Conservation (phyloP, 2,888 invertebrate genomes). For the Trachelus tabidus region DNA sequence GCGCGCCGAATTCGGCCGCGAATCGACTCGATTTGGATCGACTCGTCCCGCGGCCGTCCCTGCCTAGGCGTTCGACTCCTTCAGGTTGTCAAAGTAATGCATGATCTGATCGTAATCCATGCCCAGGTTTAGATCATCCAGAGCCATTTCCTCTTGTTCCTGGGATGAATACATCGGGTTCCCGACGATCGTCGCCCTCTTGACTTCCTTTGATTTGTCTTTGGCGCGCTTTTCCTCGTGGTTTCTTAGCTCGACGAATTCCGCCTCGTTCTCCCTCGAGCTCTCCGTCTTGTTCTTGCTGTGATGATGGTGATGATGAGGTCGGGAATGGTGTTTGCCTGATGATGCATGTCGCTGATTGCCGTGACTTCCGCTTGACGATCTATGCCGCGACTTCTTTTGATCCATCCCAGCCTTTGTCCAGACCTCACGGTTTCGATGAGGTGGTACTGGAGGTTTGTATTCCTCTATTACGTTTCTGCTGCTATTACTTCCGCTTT, state of each 20-base stretch:
- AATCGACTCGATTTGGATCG: background rate
- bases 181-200: constrained; percentile 86
- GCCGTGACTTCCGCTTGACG: constrained; percentile 56
- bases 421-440: constrained; percentile 77
- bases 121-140: constrained; percentile 83
- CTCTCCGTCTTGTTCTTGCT: constrained; percentile 42
- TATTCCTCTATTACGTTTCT: constrained; percentile 73
- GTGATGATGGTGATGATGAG: constrained; percentile 32
- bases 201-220: constrained; percentile 72
- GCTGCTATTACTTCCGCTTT: constrained; percentile 49
- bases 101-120: constrained; percentile 98
- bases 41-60: constrained; percentile 21
- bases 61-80: constrained; percentile 93
- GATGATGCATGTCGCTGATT: constrained; percentile 50
- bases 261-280: constrained; percentile 39
- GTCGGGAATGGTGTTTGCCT: constrained; percentile 30
- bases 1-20: constrained; percentile 1
- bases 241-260: constrained; percentile 57
- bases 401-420: constrained; percentile 63
- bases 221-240: constrained; percentile 50
- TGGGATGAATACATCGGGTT: constrained; percentile 86
- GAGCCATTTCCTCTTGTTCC: constrained; percentile 72
- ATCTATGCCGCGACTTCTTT: constrained; percentile 62
- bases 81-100: constrained; percentile 98
- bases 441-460: constrained; percentile 89